Percentiles rank a stretch among this genome's conserved stretches.
phyloP scores from a whole-genome alignment of 2,888 invertebrate species.

The Parnassius smintheus region DNA sequence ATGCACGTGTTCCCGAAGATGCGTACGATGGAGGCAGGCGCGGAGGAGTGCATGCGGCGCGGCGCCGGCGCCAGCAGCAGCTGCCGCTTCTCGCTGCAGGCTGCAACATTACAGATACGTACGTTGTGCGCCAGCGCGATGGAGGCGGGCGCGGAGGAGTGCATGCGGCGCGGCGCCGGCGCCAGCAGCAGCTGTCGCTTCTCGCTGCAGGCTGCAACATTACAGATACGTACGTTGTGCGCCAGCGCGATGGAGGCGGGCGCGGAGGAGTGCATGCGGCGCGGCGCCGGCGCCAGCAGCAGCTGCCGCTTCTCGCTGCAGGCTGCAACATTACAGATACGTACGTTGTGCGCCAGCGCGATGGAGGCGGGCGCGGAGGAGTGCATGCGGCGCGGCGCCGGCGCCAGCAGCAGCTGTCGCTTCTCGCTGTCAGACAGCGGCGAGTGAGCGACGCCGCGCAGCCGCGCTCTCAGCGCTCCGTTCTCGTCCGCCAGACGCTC shows the following conservation, averaged over 20 bases:
- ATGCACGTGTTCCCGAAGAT: no score
- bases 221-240: no score
- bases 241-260: no score
- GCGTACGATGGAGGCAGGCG: conserved; percentile 89
- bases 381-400: conserved; percentile 83
- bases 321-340: background rate
- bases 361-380: conserved; percentile 92
- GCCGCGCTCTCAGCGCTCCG: conserved; percentile 86
- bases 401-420: conserved; percentile 88
- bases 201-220: no score
- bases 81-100: conserved; percentile 91
- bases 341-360: conserved; percentile 77
- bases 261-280: no score
- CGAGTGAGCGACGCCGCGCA: conserved; percentile 90
- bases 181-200: no score
- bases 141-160: no score
- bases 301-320: conserved; percentile 76
- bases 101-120: conserved; percentile 54
- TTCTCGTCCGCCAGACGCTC: conserved; percentile 89
- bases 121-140: no score
- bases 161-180: no score
- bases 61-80: conserved; percentile 85
- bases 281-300: conserved; percentile 83
- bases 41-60: conserved; percentile 87
- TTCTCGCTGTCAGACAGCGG: conserved; percentile 92